Evolutionary conservation across 2,888 invertebrate species (phyloP).

Genomic region (Panopea generosa): DNA sequence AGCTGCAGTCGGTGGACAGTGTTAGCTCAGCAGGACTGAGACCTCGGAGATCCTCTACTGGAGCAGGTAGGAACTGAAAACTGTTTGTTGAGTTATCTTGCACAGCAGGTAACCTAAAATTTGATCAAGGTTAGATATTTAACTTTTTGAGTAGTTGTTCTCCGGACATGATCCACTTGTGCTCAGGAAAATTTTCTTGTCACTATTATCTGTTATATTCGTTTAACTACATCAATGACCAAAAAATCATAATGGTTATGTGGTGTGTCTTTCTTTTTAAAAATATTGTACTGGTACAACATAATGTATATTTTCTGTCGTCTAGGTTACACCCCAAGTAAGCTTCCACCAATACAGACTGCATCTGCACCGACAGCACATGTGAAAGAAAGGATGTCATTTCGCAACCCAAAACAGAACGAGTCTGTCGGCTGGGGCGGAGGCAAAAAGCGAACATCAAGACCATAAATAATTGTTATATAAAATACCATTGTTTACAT

Average conservation of each 20-base stretch:
- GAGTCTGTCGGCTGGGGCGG: slow-evolving; percentile 80
- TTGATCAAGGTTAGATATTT: no score
- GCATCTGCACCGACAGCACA: slow-evolving; percentile 63
- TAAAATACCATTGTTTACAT: no score
- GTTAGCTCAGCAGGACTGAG: slow-evolving; percentile 59
- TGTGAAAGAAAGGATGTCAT: slow-evolving; percentile 77
- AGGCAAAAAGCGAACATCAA: slow-evolving; percentile 70
- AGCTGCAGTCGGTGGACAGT: slow-evolving; percentile 70
- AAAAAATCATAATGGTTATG: no score
- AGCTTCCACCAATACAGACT: slow-evolving; percentile 75
- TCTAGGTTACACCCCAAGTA: slow-evolving; percentile 23
- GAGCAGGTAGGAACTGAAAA: slow-evolving; percentile 53
- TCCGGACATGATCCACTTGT: no score
- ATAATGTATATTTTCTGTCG: background rate
- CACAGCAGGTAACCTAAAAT: background rate
- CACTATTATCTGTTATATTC: no score
- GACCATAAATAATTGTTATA: no score
- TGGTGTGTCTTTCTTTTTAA: no score
- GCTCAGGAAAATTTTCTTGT: no score
- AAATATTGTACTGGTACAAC: no score
- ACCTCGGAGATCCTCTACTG: slow-evolving; percentile 61
- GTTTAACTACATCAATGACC: no score
- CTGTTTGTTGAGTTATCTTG: background rate
- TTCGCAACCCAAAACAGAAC: slow-evolving; percentile 70
- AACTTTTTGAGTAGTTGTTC: no score